Evolutionary conservation across 2,888 invertebrate species (phyloP), one percentile per base, ranked within the genome.

Genomic region (Carterocephalus palaemon): DNA sequence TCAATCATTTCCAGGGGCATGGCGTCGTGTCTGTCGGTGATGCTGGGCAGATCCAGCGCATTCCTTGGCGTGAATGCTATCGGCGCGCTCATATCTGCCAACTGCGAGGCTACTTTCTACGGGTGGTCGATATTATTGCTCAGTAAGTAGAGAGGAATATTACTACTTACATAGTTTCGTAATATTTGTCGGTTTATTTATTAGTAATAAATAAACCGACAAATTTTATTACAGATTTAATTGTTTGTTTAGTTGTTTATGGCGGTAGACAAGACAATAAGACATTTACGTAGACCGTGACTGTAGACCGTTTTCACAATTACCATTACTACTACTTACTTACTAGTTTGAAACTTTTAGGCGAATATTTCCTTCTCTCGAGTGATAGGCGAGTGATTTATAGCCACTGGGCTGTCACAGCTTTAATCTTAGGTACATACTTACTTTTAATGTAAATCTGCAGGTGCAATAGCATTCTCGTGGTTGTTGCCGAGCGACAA

Each of bases 91-190:
- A 85, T 92, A 55, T 89, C 90, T 22, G 77, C 78, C 19, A 85
- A 88, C 58, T 91, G 91, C 54, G 89, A 90, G 57, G 81, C 89
- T 1, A 91, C 91, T 0, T 89, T 92, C 64, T 90, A 91, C 57
- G 79, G 82, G 3, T 90, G 91, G 70, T 79, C 89, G 0, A 60
- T 67, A 0, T 58, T 89, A 15, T 60, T 89, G 17, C 39, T 89
- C 0, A 67, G 81, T 89, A 62, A 88, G 89, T 74, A 46, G 13
- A 26, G 24, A 4, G 19, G 19, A 19, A 4, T 19, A 4, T 19
- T 4, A 19, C 3, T 19, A 6, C 19, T 19, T 3, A 19, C 19
- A 19, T 19, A 19, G 19, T 4, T 6, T 4, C 5, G 19, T 6
- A 19, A 19, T 3, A 19, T 19, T 19, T 19, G 19, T 3, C 5